phyloP scores from a whole-genome alignment of 2,113 vertebrate genomes.

The Hystrix cristata region DNA sequence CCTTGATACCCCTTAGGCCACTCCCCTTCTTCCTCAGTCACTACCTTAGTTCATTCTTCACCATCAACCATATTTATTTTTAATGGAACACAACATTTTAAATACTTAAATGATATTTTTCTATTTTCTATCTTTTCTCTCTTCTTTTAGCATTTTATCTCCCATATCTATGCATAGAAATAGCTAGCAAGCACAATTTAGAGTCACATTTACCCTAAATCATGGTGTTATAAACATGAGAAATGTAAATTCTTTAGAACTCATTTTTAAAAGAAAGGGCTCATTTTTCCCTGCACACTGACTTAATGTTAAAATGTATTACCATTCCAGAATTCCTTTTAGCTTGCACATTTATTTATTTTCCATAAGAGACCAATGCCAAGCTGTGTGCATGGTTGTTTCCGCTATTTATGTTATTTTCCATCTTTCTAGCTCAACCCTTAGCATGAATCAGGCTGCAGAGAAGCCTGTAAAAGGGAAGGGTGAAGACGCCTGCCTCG shows the following conservation, averaged over 20 bases:
- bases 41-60: neutral
- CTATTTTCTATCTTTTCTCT: neutral
- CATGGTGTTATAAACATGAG: neutral
- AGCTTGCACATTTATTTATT: slow-evolving; percentile 8
- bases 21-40: neutral
- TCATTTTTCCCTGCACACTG: neutral
- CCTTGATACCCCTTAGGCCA: neutral
- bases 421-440: neutral
- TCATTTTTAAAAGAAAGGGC: neutral
- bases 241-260: neutral
- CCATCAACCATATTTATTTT: neutral
- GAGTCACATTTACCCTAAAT: neutral
- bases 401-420: slow-evolving; percentile 27
- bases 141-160: neutral
- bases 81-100: neutral
- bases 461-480: neutral
- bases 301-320: slow-evolving; percentile 22
- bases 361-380: neutral
- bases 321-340: slow-evolving; percentile 18
- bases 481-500: neutral
- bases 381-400: neutral
- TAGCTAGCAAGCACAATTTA: slow-evolving; percentile 40
- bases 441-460: neutral
- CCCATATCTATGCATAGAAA: neutral
- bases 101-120: neutral